Percentiles rank a stretch among this genome's conserved stretches.
These are phyloP conservation scores for Himalopsyche kuldschensis DNA, from an alignment of 2,888 invertebrate genomes.

Conservation along the genomic window DNA sequence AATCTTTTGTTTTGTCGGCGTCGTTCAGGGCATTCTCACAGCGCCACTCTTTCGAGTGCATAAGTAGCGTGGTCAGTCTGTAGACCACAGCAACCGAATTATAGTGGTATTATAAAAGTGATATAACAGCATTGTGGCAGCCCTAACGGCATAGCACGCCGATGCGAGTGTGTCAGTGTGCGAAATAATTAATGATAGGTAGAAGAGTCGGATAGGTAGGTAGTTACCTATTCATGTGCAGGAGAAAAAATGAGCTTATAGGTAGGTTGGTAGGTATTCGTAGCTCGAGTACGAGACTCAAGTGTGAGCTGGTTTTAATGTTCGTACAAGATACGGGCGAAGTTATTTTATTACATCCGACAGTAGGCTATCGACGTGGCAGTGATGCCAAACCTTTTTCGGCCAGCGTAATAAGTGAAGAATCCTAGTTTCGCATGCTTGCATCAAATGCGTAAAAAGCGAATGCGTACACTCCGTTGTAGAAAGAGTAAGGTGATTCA, in stretches of 20 bases:
- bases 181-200: background rate
- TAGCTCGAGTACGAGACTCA: background rate
- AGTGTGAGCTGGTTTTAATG: background rate
- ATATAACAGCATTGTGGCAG: background rate
- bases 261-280: background rate
- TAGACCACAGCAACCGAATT: too few relatives aligned
- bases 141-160: background rate
- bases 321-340: background rate
- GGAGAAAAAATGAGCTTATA: background rate
- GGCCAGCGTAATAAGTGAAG: background rate
- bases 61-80: too few relatives aligned
- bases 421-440: too few relatives aligned
- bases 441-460: too few relatives aligned
- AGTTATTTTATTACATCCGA: background rate
- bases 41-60: too few relatives aligned
- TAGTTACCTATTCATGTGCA: background rate
- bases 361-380: background rate
- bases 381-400: background rate
- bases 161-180: background rate
- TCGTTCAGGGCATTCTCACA: too few relatives aligned
- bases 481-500: too few relatives aligned
- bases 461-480: too few relatives aligned
- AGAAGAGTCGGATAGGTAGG: background rate
- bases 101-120: too few relatives aligned
- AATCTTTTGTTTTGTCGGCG: too few relatives aligned